phyloP scores from a whole-genome alignment of 2,888 invertebrate species.

The Colletes collaris region DNA sequence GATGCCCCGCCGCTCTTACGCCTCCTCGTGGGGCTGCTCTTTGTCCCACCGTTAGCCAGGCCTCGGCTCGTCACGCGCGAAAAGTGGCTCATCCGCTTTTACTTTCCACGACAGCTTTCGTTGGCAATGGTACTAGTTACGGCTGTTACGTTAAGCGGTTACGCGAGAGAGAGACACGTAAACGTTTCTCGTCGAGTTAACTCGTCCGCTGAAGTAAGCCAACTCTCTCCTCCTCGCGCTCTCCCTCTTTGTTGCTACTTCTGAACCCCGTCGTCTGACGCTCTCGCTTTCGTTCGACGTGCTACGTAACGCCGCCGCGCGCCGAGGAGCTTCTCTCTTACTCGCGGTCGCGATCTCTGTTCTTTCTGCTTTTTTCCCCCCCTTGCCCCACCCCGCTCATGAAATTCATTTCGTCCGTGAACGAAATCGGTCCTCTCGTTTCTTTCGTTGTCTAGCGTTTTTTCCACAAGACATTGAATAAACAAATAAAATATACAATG shows the following conservation, averaged over 20 bases:
- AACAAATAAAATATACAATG: too few relatives aligned
- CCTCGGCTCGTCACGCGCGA: constrained; percentile 66
- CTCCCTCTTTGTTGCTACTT: constrained; percentile 31
- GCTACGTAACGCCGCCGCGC: constrained; percentile 33
- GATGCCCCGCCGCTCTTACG: background rate
- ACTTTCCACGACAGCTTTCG: constrained; percentile 80
- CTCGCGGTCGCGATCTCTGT: too few relatives aligned
- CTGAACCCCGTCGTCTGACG: constrained; percentile 37
- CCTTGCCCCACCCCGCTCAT: background rate
- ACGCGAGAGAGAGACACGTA: constrained; percentile 64
- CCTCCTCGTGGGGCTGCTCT: constrained; percentile 21
- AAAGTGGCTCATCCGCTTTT: constrained; percentile 79
- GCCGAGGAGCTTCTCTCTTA: background rate
- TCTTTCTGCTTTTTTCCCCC: background rate
- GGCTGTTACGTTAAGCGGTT: constrained; percentile 79
- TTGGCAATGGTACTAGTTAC: constrained; percentile 83
- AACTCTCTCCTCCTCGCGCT: constrained; percentile 42
- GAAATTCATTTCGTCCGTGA: background rate
- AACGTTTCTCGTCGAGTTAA: constrained; percentile 38
- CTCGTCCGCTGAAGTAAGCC: constrained; percentile 55
- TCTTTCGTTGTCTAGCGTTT: too few relatives aligned
- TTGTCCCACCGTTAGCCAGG: constrained; percentile 42
- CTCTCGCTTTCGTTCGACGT: constrained; percentile 62
- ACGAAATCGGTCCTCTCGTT: too few relatives aligned
- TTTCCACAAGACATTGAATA: too few relatives aligned